Evolutionary conservation across 2,113 vertebrate species (phyloP).

Genomic region (Stigmatopora argus): DNA sequence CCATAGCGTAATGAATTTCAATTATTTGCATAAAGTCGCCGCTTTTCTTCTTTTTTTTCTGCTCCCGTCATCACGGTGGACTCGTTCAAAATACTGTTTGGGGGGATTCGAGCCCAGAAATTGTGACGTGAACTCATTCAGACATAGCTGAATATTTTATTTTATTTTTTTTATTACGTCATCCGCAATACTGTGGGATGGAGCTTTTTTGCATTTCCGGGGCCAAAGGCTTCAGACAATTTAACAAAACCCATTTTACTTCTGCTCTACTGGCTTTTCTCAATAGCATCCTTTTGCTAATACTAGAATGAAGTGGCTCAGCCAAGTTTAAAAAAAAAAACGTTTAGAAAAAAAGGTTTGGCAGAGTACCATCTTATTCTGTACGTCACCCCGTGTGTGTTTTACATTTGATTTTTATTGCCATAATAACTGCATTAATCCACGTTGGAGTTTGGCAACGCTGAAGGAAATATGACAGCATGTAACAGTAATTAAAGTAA

Average conservation of each 20-base stretch:
- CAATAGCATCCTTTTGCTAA: slow-evolving; percentile 84
- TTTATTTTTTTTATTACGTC: slow-evolving; percentile 23
- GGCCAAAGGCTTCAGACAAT: slow-evolving; percentile 81
- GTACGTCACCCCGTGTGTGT: neutral
- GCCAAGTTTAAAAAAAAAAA: neutral
- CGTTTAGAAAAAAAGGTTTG: neutral
- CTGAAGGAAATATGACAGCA: neutral
- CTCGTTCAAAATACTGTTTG: slow-evolving; percentile 69
- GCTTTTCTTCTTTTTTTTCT: slow-evolving; percentile 13
- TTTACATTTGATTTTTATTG: neutral
- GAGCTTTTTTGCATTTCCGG: slow-evolving; percentile 82
- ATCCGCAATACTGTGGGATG: slow-evolving; percentile 75
- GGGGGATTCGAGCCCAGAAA: slow-evolving; percentile 44
- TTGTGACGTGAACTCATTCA: slow-evolving; percentile 54
- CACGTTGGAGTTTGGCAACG: neutral
- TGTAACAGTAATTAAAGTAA: neutral
- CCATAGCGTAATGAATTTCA: slow-evolving; percentile 31
- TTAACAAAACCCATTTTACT: slow-evolving; percentile 91
- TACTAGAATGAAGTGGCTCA: slow-evolving; percentile 71
- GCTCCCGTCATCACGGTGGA: slow-evolving; percentile 42
- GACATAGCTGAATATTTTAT: neutral
- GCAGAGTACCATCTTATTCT: neutral
- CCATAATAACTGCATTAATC: neutral
- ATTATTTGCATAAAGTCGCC: slow-evolving; percentile 41
- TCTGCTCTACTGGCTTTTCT: slow-evolving; percentile 81